Evolutionary conservation across 2,888 invertebrate species (phyloP).

Genomic region (Disparrhopalites patrizii): DNA sequence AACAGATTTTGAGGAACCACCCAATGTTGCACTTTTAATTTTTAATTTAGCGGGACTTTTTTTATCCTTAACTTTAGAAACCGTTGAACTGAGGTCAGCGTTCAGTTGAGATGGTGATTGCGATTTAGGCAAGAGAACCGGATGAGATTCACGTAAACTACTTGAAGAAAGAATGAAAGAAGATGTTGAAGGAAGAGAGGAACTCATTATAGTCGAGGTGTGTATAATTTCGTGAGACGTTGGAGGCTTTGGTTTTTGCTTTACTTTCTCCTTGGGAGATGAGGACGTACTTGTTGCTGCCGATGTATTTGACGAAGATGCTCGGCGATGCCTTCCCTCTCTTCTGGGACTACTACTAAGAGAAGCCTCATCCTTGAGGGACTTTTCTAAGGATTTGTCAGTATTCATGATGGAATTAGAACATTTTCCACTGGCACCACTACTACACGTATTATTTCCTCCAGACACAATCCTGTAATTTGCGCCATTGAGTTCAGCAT

Average conservation of each 20-base stretch:
- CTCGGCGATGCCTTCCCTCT: slow-evolving; percentile 21
- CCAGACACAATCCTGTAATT: neutral
- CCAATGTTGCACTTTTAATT: slow-evolving; percentile 27
- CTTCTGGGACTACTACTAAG: neutral
- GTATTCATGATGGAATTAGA: neutral
- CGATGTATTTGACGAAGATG: slow-evolving; percentile 1
- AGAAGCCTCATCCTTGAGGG: neutral
- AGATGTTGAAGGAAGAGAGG: slow-evolving; percentile 6
- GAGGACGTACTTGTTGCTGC: neutral
- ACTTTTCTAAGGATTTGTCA: neutral
- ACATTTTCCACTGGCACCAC: neutral
- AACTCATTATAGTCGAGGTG: neutral
- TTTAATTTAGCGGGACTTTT: slow-evolving; percentile 22
- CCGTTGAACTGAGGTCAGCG: no score
- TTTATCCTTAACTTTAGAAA: neutral
- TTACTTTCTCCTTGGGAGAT: slow-evolving; percentile 5
- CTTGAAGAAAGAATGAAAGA: slow-evolving; percentile 27
- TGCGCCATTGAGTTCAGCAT: slow-evolving; percentile 17
- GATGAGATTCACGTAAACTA: slow-evolving; percentile 23
- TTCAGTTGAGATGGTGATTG: no score
- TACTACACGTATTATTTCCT: neutral
- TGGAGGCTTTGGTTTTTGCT: neutral
- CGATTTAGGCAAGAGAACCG: slow-evolving; percentile 19
- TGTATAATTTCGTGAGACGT: no score
- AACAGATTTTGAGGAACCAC: neutral